A percentile compares a stretch with the other conserved stretches of the same genome.
These are phyloP conservation scores for Diaphora mendica DNA, from an alignment of 2,888 invertebrate species.

Conservation along the genomic window DNA sequence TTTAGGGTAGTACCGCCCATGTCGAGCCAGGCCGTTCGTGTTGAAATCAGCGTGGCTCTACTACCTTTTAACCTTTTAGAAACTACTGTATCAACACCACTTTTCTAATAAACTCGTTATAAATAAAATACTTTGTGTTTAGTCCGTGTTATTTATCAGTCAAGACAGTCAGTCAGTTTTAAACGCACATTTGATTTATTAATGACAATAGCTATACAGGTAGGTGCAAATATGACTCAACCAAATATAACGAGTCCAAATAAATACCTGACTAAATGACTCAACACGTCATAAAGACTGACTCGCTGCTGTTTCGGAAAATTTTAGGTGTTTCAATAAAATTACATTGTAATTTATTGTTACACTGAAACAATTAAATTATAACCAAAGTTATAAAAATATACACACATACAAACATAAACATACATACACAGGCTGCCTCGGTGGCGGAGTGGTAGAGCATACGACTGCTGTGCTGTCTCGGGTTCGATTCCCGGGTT, in stretches of 20 bases:
- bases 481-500: no score
- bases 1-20: no score
- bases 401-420: no score
- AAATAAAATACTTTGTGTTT: slow-evolving; percentile 1
- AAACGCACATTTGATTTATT: slow-evolving; percentile 5
- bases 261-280: slow-evolving; percentile 1
- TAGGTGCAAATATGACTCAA: slow-evolving; percentile 5
- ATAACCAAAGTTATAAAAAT: no score
- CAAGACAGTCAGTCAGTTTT: not conserved
- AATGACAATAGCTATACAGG: not conserved
- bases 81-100: not conserved
- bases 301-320: slow-evolving; percentile 8
- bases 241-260: slow-evolving; percentile 3
- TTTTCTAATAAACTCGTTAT: not conserved
- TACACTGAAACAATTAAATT: no score
- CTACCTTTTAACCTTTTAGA: no score
- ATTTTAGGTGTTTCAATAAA: not conserved
- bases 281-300: not conserved
- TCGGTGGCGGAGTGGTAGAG: no score
- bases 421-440: no score
- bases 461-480: no score
- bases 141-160: slow-evolving; percentile 3
- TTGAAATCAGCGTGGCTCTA: no score
- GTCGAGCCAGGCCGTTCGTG: no score
- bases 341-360: slow-evolving; percentile 2